Base-by-base conservation (phyloP, 1,140 invertebrate genomes). In the Nasonia longicornis region DNA sequence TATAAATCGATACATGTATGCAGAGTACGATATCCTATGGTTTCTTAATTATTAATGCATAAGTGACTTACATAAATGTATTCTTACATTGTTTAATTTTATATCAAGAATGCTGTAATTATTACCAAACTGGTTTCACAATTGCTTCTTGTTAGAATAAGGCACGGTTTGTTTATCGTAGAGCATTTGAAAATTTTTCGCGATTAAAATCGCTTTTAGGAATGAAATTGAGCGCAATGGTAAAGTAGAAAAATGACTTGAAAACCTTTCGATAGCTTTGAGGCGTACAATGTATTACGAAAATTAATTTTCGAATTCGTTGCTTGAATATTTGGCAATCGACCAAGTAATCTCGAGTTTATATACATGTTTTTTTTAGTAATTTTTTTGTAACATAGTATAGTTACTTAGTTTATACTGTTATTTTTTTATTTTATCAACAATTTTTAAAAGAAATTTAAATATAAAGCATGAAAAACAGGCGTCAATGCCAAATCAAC, bases 41-140 rank as follows among this genome's bases (percentile, higher is more conserved):
- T 80, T 78, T 73, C 63, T 77, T 80, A 82, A 74, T 75, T 42
- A 74, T 76, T 84, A 82, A 82, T 84, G 71, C 42, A 84, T 82
- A 84, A 79, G 70, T 84, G 74, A 81, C 79, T 81, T 83, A 83
- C 79, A 79, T 83, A 83, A 80, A 83, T 77, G 75, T 83, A 77
- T 81, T 74, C 72, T 78, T 77, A 81, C 72, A 74, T 69, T 76
- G 52, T 76, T 81, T 74, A 78, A 52, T 73, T 79, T 79, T 75
- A 69, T 81, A 74, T 70, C 45, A 73, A 82, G 66, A 80, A 83
- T 80, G 73, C 67, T 83, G 82, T 77, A 79, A 79, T 75, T 80
- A 83, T 80, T 79, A 82, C 78, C 70, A 72, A 83, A 83, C 77
- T 2, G 69, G 66, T 83, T 83, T 83, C 66, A 79, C 74, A 83